Percentiles rank a stretch among this genome's conserved stretches.
phyloP scores from a whole-genome alignment of 2,888 invertebrate species.

The Dryomyza anilis region DNA sequence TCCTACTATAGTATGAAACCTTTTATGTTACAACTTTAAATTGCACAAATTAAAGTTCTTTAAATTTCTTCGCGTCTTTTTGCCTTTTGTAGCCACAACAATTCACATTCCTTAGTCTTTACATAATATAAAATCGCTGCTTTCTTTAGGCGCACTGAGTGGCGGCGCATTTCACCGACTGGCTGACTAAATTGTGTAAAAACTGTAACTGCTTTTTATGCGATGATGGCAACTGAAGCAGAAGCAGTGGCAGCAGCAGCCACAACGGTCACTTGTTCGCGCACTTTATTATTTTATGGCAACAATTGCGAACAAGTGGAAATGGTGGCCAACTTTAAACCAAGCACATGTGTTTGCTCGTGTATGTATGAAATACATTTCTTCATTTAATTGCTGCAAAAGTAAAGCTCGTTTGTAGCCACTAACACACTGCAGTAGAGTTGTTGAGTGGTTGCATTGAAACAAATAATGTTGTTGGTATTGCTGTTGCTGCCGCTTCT shows the following conservation, averaged over 20 bases:
- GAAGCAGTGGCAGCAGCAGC: neutral
- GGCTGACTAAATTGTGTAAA: neutral
- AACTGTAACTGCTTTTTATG: neutral
- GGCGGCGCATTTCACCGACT: neutral
- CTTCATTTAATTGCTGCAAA: slow-evolving; percentile 10
- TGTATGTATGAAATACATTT: slow-evolving; percentile 1
- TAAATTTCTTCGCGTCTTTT: too few relatives aligned
- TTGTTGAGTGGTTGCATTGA: too few relatives aligned
- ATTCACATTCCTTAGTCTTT: too few relatives aligned
- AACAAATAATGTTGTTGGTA: slow-evolving; percentile 4
- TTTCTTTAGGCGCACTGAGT: too few relatives aligned
- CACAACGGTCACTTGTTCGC: too few relatives aligned
- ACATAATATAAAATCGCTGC: slow-evolving; percentile 2
- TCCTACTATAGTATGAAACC: too few relatives aligned
- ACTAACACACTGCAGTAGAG: too few relatives aligned
- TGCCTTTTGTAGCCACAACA: too few relatives aligned
- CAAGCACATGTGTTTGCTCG: neutral
- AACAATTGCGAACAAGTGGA: slow-evolving; percentile 3
- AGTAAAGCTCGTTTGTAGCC: too few relatives aligned
- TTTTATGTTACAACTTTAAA: too few relatives aligned
- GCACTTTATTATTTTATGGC: neutral
- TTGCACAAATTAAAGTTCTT: too few relatives aligned
- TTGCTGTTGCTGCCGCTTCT: neutral
- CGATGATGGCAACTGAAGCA: neutral
- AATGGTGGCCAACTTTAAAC: slow-evolving; percentile 20